Percentiles rank a stretch among this genome's conserved stretches.
Evolutionary conservation across 2,797 vertebrate species (phyloP).

Genomic region (Crenichthys baileyi): DNA sequence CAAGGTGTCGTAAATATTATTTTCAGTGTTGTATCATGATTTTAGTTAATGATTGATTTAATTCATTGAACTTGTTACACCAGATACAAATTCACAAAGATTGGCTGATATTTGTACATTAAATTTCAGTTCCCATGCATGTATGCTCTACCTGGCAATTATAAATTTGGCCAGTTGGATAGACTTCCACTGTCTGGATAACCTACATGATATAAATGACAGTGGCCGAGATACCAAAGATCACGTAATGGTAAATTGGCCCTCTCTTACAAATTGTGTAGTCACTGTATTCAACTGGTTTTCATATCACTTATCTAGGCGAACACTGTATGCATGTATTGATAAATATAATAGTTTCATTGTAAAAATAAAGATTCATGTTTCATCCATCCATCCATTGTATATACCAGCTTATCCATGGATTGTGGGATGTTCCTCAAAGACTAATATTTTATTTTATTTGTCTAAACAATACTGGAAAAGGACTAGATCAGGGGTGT

Average conservation of each 20-base stretch:
- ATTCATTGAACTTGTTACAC: not conserved
- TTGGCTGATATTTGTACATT: not conserved
- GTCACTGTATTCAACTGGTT: not conserved
- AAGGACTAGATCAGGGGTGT: not conserved
- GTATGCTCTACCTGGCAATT: not conserved
- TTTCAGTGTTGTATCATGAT: not conserved
- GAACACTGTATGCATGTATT: no score
- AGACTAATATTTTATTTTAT: not conserved
- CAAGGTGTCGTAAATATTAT: not conserved
- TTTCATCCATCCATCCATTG: not conserved
- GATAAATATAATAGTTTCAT: no score
- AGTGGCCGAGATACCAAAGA: not conserved
- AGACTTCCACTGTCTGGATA: not conserved
- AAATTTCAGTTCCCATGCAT: not conserved
- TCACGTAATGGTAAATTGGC: not conserved
- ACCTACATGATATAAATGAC: not conserved
- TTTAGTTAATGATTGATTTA: not conserved
- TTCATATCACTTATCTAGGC: not conserved
- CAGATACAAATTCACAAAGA: not conserved
- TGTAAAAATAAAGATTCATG: no score
- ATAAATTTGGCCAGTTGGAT: not conserved
- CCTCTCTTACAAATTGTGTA: not conserved
- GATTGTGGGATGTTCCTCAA: not conserved
- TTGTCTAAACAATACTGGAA: not conserved
- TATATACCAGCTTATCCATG: no score